phyloP scores from a whole-genome alignment of 2,888 invertebrate genomes.

The Coelogynopora nodosa region DNA sequence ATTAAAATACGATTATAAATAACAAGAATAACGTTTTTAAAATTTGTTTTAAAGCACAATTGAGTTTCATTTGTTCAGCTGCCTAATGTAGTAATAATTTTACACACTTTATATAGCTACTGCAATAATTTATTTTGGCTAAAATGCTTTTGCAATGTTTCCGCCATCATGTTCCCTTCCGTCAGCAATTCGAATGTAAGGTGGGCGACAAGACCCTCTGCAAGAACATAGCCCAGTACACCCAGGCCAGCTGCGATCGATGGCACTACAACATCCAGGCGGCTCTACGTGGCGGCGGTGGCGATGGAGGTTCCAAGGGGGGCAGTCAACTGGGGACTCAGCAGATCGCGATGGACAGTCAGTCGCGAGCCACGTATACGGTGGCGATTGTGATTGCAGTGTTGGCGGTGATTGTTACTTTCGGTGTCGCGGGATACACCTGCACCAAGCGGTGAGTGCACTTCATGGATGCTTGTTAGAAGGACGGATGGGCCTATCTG shows the following conservation, averaged over 20 bases:
- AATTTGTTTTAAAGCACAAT: too few species aligned
- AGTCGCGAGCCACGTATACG: not conserved
- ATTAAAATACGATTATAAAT: not conserved
- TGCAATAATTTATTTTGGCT: too few species aligned
- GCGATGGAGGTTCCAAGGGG: not conserved
- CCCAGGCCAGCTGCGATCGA: not conserved
- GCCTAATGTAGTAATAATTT: too few species aligned
- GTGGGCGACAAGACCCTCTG: not conserved
- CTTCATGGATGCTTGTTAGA: too few species aligned
- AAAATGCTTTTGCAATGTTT: too few species aligned
- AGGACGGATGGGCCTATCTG: too few species aligned
- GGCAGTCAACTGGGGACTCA: not conserved
- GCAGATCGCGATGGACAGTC: not conserved
- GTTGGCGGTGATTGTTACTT: not conserved
- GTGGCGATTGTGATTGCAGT: not conserved
- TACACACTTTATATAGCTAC: too few species aligned
- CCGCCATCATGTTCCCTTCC: too few species aligned
- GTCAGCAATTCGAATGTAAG: not conserved
- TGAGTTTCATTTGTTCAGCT: too few species aligned
- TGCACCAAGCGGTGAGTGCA: not conserved
- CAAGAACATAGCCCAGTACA: not conserved
- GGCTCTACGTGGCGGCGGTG: not conserved
- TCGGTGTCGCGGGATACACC: not conserved
- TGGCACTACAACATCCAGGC: not conserved
- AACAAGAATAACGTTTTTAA: too few species aligned